Percentiles rank a stretch among this genome's conserved stretches.
Evolutionary conservation across 2,113 vertebrate species (phyloP).

Genomic region (Addax nasomaculatus): DNA sequence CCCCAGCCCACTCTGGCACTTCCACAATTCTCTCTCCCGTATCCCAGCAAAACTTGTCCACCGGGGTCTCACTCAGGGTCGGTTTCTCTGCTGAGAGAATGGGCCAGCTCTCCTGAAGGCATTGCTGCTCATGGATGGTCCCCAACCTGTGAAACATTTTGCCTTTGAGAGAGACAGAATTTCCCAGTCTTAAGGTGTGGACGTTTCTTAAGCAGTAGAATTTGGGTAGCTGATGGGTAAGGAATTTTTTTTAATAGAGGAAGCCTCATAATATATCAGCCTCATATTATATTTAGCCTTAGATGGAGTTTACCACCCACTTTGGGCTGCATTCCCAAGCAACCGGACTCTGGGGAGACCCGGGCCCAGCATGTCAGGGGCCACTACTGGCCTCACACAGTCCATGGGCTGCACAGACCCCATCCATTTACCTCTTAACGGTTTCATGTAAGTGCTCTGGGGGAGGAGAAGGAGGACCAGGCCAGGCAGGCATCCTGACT

Average conservation of each 20-base stretch:
- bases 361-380: neutral
- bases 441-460: neutral
- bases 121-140: accelerated
- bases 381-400: neutral
- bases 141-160: neutral
- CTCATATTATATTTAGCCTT: neutral
- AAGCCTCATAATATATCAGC: neutral
- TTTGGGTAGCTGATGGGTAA: neutral
- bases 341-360: neutral
- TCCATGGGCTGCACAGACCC: neutral
- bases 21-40: accelerated
- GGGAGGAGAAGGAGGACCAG: neutral
- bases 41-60: accelerated
- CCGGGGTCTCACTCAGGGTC: accelerated
- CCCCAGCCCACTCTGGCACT: accelerated
- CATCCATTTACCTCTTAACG: neutral
- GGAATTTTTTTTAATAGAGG: neutral
- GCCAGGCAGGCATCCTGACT: accelerated
- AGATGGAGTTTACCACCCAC: neutral
- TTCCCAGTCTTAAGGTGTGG: neutral
- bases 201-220: neutral
- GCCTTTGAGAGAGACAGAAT: neutral
- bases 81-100: neutral
- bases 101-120: neutral
- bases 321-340: neutral